These are phyloP conservation scores for Tetramorium alpestre DNA, from an alignment of 1,140 invertebrate genomes.

Conservation along the genomic window DNA sequence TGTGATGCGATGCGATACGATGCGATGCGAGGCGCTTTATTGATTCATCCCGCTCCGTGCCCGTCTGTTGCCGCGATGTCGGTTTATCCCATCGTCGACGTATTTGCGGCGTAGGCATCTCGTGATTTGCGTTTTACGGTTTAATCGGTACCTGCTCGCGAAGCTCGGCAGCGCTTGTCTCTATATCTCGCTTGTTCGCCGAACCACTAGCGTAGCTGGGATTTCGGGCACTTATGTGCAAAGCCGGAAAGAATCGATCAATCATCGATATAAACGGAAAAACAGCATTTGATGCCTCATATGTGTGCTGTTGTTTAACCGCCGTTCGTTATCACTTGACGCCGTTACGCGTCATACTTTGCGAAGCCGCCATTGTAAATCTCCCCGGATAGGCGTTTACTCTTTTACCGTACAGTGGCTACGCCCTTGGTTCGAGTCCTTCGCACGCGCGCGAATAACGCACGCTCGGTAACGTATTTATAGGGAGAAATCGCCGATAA, in stretches of 20 bases:
- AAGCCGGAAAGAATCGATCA: not conserved
- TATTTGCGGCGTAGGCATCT: conserved; percentile 68
- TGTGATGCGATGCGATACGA: conserved; percentile 32
- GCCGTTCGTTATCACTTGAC: not conserved
- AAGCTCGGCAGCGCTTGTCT: conserved; percentile 6
- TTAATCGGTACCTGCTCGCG: conserved; percentile 62
- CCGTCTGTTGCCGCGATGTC: conserved; percentile 61
- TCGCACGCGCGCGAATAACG: conserved; percentile 45
- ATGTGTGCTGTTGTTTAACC: not conserved
- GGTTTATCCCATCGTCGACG: conserved; percentile 70
- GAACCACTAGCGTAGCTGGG: not conserved
- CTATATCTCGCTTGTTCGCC: not conserved
- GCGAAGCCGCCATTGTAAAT: not conserved
- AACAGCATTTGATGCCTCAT: too few species aligned
- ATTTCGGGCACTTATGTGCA: not conserved
- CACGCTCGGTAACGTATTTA: conserved; percentile 51
- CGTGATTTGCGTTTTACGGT: conserved; percentile 70
- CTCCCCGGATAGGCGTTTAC: not conserved
- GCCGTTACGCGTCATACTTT: too few species aligned
- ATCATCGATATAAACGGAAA: not conserved
- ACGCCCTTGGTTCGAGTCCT: conserved; percentile 44
- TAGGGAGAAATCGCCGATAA: conserved; percentile 54
- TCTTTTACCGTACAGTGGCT: not conserved
- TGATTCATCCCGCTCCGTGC: conserved; percentile 67
- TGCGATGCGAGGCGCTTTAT: conserved; percentile 66